Conservation (phyloP, 2,888 invertebrate species). For the Eucriotettix oculatus region DNA sequence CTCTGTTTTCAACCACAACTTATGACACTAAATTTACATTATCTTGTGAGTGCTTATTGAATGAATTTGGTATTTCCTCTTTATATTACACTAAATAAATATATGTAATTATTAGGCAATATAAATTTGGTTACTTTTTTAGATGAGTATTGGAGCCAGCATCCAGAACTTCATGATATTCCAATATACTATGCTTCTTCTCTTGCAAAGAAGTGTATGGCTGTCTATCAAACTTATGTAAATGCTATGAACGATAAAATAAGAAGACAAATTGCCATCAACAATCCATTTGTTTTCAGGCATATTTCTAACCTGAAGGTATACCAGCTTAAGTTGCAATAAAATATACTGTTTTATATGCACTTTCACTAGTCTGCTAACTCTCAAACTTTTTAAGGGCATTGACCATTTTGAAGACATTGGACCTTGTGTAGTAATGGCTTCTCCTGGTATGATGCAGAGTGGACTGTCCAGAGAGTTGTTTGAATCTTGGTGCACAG, state of each 20-base stretch:
- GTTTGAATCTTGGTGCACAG: conserved; percentile 98
- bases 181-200: conserved; percentile 99
- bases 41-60: not conserved
- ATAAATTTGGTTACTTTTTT: conserved; percentile 16
- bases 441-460: conserved; percentile 99
- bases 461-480: conserved; percentile 91
- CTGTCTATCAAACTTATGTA: conserved; percentile 98
- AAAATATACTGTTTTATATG: not conserved
- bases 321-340: not conserved
- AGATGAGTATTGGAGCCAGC: conserved; percentile 97
- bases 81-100: not conserved
- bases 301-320: conserved; percentile 90
- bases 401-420: conserved; percentile 99
- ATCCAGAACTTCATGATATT: conserved; percentile 93
- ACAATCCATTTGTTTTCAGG: conserved; percentile 96
- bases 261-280: conserved; percentile 86
- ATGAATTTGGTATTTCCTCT: not conserved
- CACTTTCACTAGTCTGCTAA: not conserved
- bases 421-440: conserved; percentile 99
- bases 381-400: conserved; percentile 37
- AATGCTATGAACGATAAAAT: conserved; percentile 99
- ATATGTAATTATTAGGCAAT: not conserved
- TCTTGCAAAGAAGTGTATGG: conserved; percentile 98
- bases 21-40: no score
- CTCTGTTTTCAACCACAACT: no score